Evolutionary conservation across 2,113 vertebrate genomes (phyloP).

Genomic region (Brachyhypopomus occidentalis): DNA sequence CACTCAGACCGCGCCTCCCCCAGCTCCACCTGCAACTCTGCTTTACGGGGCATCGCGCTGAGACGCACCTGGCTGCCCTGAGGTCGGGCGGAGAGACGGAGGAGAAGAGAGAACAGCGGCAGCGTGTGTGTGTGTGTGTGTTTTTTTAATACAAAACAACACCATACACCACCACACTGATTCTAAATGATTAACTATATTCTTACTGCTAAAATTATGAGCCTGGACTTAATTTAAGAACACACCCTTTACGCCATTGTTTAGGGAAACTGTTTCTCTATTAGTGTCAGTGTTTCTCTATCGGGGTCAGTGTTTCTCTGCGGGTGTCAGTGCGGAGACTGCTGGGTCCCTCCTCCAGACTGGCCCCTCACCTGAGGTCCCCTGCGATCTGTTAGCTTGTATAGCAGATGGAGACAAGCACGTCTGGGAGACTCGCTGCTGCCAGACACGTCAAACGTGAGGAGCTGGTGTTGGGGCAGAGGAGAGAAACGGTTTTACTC

Average conservation of each 20-base stretch:
- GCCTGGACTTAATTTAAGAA: too few species aligned
- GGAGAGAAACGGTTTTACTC: background rate
- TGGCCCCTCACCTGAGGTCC: conserved; percentile 84
- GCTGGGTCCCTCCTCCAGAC: too few species aligned
- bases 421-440: conserved; percentile 64
- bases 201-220: background rate
- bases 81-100: background rate
- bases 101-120: background rate
- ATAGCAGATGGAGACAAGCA: conserved; percentile 90
- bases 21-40: conserved; percentile 89
- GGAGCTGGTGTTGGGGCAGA: conserved; percentile 78
- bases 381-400: conserved; percentile 89
- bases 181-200: background rate
- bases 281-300: background rate
- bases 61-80: conserved; percentile 91
- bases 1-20: conserved; percentile 83
- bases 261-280: background rate
- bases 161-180: too few species aligned
- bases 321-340: background rate
- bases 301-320: background rate
- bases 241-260: too few species aligned
- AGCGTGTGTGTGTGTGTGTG: background rate
- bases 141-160: too few species aligned
- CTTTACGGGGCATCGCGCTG: conserved; percentile 88
- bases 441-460: conserved; percentile 82